phyloP scores from a whole-genome alignment of 2,888 invertebrate species.

The Unio pictorum region DNA sequence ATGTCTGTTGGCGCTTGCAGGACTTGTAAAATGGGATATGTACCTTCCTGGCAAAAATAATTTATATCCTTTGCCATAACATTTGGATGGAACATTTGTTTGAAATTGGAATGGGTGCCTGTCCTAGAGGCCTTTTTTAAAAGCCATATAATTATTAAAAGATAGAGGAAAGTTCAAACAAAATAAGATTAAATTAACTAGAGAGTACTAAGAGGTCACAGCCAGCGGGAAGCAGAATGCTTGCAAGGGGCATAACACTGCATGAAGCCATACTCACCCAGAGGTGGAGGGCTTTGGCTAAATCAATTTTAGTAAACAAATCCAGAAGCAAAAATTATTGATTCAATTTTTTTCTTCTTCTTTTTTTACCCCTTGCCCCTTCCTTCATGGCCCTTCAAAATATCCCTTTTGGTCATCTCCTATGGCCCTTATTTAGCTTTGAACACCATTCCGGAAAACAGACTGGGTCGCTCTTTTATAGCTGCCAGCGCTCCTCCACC shows the following conservation, averaged over 20 bases:
- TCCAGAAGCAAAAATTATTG: slow-evolving; percentile 15
- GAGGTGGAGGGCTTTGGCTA: slow-evolving; percentile 36
- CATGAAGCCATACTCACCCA: slow-evolving; percentile 19
- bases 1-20: too few relatives aligned
- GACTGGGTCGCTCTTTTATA: slow-evolving; percentile 64
- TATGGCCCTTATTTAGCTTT: slow-evolving; percentile 47
- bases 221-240: background rate
- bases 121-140: too few relatives aligned
- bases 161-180: too few relatives aligned
- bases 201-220: too few relatives aligned
- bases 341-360: slow-evolving; percentile 36
- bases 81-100: too few relatives aligned
- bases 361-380: slow-evolving; percentile 19
- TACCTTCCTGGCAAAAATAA: too few relatives aligned
- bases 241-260: slow-evolving; percentile 1
- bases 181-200: too few relatives aligned
- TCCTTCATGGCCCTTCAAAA: slow-evolving; percentile 9
- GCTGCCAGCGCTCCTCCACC: slow-evolving; percentile 48
- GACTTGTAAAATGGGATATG: too few relatives aligned
- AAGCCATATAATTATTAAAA: too few relatives aligned
- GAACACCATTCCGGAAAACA: slow-evolving; percentile 62
- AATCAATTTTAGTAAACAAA: slow-evolving; percentile 8
- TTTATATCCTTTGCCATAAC: too few relatives aligned
- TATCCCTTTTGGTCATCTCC: slow-evolving; percentile 11
- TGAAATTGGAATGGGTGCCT: too few relatives aligned